A percentile compares a stretch with the other conserved stretches of the same genome.
phyloP scores from a whole-genome alignment of 2,113 vertebrate genomes.

The Carettochelys insculpta region DNA sequence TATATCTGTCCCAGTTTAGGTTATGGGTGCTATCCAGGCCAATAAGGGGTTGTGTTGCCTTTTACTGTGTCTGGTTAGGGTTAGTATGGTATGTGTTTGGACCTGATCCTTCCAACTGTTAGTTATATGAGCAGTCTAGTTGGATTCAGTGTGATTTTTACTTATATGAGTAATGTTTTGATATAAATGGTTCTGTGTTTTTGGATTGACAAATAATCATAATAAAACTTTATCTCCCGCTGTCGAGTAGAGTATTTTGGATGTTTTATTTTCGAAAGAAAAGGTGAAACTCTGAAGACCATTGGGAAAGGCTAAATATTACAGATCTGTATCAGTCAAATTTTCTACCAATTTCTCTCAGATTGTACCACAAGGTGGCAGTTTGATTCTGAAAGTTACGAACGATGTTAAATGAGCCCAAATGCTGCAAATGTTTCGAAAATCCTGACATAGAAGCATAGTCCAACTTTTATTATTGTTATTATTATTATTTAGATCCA shows the following conservation, averaged over 20 bases:
- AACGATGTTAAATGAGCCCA: neutral
- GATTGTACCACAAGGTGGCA: constrained; percentile 52
- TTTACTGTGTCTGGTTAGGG: too few relatives aligned
- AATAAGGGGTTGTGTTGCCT: too few relatives aligned
- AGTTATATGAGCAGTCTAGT: neutral
- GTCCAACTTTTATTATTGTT: neutral
- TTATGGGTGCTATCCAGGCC: too few relatives aligned
- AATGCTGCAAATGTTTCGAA: neutral
- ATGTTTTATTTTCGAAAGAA: neutral
- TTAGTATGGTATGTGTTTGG: neutral
- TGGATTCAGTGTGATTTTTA: neutral
- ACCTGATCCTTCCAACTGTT: neutral
- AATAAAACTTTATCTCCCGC: neutral
- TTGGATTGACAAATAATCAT: neutral
- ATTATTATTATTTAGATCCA: neutral
- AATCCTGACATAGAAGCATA: neutral
- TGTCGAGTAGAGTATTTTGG: neutral
- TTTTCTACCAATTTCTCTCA: neutral
- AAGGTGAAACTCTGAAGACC: neutral
- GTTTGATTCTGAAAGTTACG: constrained; percentile 39
- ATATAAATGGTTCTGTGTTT: neutral
- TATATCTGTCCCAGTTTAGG: too few relatives aligned
- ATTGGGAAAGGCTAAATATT: neutral
- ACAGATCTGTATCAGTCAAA: neutral
- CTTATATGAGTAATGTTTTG: accelerated